phyloP scores from a whole-genome alignment of 2,113 vertebrate genomes.

The Pachypanchax playfairii region DNA sequence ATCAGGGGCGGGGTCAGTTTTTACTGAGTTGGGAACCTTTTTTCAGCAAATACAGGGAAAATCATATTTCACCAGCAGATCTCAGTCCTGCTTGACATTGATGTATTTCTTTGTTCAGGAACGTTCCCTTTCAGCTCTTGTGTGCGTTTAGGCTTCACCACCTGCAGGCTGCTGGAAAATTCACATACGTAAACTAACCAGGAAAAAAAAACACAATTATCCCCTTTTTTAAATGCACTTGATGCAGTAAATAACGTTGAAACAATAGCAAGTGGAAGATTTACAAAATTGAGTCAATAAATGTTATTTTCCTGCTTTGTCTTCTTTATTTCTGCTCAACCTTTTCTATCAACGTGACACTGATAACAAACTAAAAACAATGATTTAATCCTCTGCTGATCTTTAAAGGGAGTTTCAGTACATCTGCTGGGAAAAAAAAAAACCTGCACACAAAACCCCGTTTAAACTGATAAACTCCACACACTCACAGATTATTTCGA shows the following conservation, averaged over 20 bases:
- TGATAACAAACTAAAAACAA: too few species aligned
- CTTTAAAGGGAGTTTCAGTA: too few species aligned
- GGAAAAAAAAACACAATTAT: constrained; percentile 59
- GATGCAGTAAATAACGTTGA: constrained; percentile 17
- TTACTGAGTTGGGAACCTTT: constrained; percentile 50
- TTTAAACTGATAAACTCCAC: too few species aligned
- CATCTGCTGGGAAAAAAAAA: too few species aligned
- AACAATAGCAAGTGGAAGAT: too few species aligned
- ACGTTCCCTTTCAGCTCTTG: constrained; percentile 46
- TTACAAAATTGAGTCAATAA: too few species aligned
- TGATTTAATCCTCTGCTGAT: too few species aligned
- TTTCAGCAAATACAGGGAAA: constrained; percentile 59
- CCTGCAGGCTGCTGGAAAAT: constrained; percentile 44
- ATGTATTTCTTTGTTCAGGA: constrained; percentile 60
- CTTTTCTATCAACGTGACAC: too few species aligned
- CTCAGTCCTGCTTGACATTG: constrained; percentile 59
- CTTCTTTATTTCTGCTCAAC: too few species aligned
- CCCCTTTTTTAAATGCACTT: constrained; percentile 23
- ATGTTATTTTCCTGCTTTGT: too few species aligned
- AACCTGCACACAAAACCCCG: too few species aligned
- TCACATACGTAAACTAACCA: constrained; percentile 55
- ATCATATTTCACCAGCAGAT: constrained; percentile 57
- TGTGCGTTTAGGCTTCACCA: constrained; percentile 48
- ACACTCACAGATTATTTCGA: too few species aligned
- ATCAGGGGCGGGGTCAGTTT: constrained; percentile 54